These are phyloP conservation scores for Ptilorrhoa leucosticta DNA, from an alignment of 2,113 vertebrate genomes.

Conservation along the genomic window DNA sequence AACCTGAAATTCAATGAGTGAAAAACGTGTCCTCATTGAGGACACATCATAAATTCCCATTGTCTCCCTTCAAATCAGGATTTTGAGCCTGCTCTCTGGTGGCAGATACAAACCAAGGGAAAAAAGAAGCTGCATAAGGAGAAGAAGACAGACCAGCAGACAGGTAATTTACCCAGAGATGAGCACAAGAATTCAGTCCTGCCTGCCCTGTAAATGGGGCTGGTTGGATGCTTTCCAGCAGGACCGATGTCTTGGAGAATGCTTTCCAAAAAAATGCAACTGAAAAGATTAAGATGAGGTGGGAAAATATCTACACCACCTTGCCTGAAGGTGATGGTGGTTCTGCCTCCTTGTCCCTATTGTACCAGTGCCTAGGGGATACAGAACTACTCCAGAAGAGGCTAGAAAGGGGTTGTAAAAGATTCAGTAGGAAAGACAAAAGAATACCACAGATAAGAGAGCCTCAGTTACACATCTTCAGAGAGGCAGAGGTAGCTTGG, in stretches of 20 bases:
- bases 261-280: neutral
- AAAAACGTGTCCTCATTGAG: neutral
- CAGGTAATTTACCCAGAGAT: neutral
- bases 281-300: neutral
- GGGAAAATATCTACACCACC: neutral
- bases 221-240: neutral
- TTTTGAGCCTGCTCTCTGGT: neutral
- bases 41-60: neutral
- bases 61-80: neutral
- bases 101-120: neutral
- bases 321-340: neutral
- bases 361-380: neutral
- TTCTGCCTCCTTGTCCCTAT: neutral
- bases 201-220: neutral
- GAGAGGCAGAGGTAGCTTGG: neutral
- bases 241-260: neutral
- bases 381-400: neutral
- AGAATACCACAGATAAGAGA: neutral
- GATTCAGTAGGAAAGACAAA: neutral
- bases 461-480: neutral
- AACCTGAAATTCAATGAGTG: neutral
- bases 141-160: neutral
- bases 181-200: neutral
- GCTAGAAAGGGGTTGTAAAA: neutral
- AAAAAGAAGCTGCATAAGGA: neutral